phyloP scores from a whole-genome alignment of 2,888 invertebrate species.

The Drosophila prostipennis region DNA sequence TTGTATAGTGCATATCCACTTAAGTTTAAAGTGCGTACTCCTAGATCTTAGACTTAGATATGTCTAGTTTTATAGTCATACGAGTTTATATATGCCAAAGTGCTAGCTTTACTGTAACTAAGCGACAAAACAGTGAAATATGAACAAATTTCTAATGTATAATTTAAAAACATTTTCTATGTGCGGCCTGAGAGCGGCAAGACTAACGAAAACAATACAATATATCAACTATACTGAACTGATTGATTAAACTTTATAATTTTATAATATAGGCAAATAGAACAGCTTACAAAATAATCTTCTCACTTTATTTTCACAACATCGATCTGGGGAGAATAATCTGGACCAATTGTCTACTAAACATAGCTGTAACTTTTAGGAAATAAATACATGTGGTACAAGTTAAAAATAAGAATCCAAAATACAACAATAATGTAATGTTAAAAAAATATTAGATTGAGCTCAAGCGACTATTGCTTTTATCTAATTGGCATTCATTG shows the following conservation, averaged over 20 bases:
- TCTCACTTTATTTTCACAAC: slow-evolving; percentile 31
- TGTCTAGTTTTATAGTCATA: slow-evolving; percentile 59
- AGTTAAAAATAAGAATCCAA: slow-evolving; percentile 4
- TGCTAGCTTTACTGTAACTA: slow-evolving; percentile 51
- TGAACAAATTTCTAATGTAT: slow-evolving; percentile 55
- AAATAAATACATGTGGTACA: slow-evolving; percentile 26
- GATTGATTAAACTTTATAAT: slow-evolving; percentile 31
- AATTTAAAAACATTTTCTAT: slow-evolving; percentile 26
- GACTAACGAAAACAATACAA: slow-evolving; percentile 23
- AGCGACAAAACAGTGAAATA: slow-evolving; percentile 45
- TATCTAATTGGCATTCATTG: not conserved
- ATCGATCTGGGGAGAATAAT: not conserved
- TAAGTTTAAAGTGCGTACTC: slow-evolving; percentile 62
- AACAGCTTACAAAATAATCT: slow-evolving; percentile 11
- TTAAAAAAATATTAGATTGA: slow-evolving; percentile 1
- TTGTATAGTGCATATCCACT: slow-evolving; percentile 40
- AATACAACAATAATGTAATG: slow-evolving; percentile 14
- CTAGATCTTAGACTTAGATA: slow-evolving; percentile 55
- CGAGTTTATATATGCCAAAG: slow-evolving; percentile 62
- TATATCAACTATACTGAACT: slow-evolving; percentile 33
- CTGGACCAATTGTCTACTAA: slow-evolving; percentile 26
- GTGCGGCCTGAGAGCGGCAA: slow-evolving; percentile 4
- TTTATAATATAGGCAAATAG: slow-evolving; percentile 30
- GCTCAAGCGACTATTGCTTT: not conserved
- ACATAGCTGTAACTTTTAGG: slow-evolving; percentile 8